phyloP scores from a whole-genome alignment of 1,140 invertebrate genomes.

The Branchinecta lindahli region DNA sequence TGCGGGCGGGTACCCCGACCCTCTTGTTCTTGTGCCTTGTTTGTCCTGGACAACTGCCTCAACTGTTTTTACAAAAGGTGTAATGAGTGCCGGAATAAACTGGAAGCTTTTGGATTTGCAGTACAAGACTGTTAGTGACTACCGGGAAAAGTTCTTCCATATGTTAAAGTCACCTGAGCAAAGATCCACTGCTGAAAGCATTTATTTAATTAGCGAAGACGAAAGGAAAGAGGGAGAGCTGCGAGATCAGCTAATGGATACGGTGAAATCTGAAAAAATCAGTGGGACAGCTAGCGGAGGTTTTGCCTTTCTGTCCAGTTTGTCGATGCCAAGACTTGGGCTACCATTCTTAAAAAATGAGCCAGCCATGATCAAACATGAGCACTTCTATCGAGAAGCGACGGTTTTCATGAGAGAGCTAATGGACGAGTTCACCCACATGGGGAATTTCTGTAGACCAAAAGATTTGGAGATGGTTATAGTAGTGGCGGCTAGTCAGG shows the following conservation, averaged over 20 bases:
- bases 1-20: slow-evolving; percentile 84
- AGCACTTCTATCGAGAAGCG: slow-evolving; percentile 40
- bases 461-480: slow-evolving; percentile 72
- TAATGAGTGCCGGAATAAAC: slow-evolving; percentile 84
- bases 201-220: background rate
- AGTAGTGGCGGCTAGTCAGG: slow-evolving; percentile 65
- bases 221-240: background rate
- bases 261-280: background rate
- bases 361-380: background rate
- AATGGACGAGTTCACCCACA: slow-evolving; percentile 96
- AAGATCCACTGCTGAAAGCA: background rate
- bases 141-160: slow-evolving; percentile 64
- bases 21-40: slow-evolving; percentile 80
- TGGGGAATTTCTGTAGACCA: slow-evolving; percentile 71
- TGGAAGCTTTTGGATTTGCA: slow-evolving; percentile 81
- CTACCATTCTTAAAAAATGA: background rate
- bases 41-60: slow-evolving; percentile 94
- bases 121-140: slow-evolving; percentile 65
- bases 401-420: slow-evolving; percentile 90
- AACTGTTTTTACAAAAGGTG: slow-evolving; percentile 84
- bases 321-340: background rate
- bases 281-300: too few relatives aligned
- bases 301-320: background rate
- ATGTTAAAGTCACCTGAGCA: slow-evolving; percentile 37
- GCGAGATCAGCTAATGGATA: background rate